Conservation (phyloP, 1,140 invertebrate species). For the Drosophila azteca region DNA sequence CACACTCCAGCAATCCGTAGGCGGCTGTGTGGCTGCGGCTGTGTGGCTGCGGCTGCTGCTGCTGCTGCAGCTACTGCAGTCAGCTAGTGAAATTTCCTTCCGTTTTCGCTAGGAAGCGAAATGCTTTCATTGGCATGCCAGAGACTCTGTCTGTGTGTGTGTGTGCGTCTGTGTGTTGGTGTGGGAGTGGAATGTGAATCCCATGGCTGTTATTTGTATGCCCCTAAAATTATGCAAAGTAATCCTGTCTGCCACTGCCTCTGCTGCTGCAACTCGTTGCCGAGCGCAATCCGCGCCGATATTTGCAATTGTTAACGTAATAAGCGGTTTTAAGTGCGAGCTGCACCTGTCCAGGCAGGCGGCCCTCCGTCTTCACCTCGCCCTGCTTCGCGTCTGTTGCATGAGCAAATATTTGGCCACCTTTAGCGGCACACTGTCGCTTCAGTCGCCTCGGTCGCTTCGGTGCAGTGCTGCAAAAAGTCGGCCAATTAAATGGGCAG, state of each 20-base stretch:
- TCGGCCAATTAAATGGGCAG: conserved; percentile 76
- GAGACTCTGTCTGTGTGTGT: conserved; percentile 16
- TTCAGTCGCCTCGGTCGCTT: conserved; percentile 1
- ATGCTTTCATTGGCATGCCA: conserved; percentile 65
- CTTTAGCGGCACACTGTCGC: conserved; percentile 58
- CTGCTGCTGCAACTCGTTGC: background rate
- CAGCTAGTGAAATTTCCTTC: conserved; percentile 83
- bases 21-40: conserved; percentile 14
- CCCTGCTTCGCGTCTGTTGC: conserved; percentile 51
- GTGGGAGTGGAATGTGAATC: conserved; percentile 17
- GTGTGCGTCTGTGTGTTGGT: conserved; percentile 18
- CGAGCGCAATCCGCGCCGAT: conserved; percentile 61
- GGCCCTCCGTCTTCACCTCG: background rate
- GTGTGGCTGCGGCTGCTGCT: conserved; percentile 45
- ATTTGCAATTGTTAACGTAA: conserved; percentile 81
- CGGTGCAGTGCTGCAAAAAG: conserved; percentile 52
- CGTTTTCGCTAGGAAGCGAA: conserved; percentile 62
- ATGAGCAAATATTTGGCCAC: conserved; percentile 76
- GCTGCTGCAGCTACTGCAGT: conserved; percentile 64
- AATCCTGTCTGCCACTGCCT: conserved; percentile 60
- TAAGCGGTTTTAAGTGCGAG: conserved; percentile 75
- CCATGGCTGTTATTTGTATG: conserved; percentile 75
- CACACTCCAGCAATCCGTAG: conserved; percentile 28
- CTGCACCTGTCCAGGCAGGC: conserved; percentile 55
- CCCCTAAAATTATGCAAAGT: conserved; percentile 80